Evolutionary conservation across 2,113 vertebrate genomes (phyloP).

Genomic region (Eclectus roratus): DNA sequence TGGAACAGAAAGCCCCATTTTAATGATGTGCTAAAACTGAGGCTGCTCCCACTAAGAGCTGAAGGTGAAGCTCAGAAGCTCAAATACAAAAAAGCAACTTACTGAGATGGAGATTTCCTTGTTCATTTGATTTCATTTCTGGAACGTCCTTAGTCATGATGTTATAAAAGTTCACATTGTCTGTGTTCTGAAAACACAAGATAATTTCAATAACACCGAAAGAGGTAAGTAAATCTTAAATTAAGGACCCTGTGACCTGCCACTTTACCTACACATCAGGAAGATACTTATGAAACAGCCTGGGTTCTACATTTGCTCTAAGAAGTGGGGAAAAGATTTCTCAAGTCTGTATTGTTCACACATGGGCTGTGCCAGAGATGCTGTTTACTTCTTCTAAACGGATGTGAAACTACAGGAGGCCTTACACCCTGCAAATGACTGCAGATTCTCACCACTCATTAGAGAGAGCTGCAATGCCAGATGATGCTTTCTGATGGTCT

Average conservation of each 20-base stretch:
- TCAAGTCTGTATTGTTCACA: background rate
- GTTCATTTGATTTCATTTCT: background rate
- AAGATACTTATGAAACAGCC: background rate
- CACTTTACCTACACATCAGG: background rate
- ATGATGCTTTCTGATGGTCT: background rate
- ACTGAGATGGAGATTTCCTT: constrained; percentile 42
- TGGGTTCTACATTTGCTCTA: background rate
- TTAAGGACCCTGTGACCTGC: background rate
- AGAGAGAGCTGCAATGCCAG: background rate
- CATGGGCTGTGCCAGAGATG: background rate
- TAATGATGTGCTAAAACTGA: background rate
- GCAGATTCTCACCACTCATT: background rate
- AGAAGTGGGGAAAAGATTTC: background rate
- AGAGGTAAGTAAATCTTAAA: background rate
- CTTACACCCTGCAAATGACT: background rate
- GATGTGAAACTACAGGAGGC: constrained; percentile 5
- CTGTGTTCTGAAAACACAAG: constrained; percentile 84
- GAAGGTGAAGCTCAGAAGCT: background rate
- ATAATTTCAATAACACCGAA: background rate
- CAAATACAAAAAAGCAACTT: constrained; percentile 11
- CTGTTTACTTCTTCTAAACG: background rate
- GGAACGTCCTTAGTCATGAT: constrained; percentile 82
- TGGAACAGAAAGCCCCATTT: background rate
- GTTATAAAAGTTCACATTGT: constrained; percentile 97
- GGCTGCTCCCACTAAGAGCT: background rate